phyloP scores from a whole-genome alignment of 2,113 vertebrate genomes.

The Myocastor coypus region DNA sequence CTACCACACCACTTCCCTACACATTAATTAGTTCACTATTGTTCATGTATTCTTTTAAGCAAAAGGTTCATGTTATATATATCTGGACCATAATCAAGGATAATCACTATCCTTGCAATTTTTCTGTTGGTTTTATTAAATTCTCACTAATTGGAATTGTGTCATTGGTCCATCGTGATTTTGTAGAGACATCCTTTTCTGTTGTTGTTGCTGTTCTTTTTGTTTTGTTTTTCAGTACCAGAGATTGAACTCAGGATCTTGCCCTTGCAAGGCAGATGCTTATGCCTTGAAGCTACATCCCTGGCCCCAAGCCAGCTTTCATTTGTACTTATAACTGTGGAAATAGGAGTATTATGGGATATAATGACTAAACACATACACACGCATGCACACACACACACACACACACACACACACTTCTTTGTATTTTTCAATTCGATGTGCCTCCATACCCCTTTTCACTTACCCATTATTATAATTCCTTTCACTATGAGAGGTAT shows the following conservation, averaged over 20 bases:
- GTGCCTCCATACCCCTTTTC: accelerated
- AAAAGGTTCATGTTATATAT: neutral
- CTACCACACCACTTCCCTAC: neutral
- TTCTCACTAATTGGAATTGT: neutral
- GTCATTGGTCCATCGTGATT: neutral
- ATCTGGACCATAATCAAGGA: neutral
- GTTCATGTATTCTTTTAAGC: neutral
- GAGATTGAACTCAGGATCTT: no score
- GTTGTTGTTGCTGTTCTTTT: no score
- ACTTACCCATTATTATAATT: neutral
- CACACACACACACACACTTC: neutral
- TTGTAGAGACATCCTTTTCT: neutral
- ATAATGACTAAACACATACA: neutral
- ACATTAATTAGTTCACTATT: neutral
- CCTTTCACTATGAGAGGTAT: neutral
- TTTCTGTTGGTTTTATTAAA: neutral
- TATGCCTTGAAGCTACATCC: no score
- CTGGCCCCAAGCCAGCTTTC: neutral
- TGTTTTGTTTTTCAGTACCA: no score
- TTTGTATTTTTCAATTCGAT: neutral
- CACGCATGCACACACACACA: neutral
- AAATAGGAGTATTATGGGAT: accelerated
- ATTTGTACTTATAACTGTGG: neutral
- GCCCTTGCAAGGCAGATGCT: no score
- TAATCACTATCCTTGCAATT: neutral